These are phyloP conservation scores for Tringa solitaria DNA, from an alignment of 2,113 vertebrate genomes.

Conservation along the genomic window DNA sequence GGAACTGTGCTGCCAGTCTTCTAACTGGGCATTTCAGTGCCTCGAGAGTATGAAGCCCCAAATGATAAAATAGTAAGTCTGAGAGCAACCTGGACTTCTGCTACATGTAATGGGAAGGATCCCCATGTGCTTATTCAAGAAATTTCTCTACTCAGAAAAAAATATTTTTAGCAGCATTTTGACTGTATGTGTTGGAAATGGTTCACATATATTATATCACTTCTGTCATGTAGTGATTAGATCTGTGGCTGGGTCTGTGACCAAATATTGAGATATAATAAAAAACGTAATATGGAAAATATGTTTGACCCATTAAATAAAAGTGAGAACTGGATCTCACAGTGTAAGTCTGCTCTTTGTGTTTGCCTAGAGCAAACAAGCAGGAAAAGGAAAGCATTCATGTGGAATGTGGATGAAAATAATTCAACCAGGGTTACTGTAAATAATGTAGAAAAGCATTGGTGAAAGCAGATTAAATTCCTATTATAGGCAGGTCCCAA, in stretches of 20 bases:
- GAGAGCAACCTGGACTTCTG: neutral
- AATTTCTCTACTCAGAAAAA: neutral
- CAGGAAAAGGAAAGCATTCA: neutral
- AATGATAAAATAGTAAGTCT: neutral
- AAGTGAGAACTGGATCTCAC: neutral
- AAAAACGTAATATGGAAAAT: neutral
- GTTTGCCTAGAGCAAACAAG: conserved; percentile 21
- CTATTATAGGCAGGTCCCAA: neutral
- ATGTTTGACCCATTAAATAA: neutral
- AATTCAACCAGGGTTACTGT: conserved; percentile 8
- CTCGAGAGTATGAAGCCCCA: neutral
- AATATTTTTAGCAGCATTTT: neutral
- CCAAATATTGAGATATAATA: conserved; percentile 8
- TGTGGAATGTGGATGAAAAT: conserved; percentile 22
- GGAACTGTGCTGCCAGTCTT: neutral
- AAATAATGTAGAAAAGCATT: neutral
- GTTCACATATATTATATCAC: neutral
- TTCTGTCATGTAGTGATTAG: neutral
- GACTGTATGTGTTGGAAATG: neutral
- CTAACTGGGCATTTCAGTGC: neutral
- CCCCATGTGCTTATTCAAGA: neutral
- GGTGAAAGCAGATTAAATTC: neutral
- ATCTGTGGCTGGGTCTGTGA: neutral
- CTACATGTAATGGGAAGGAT: neutral
- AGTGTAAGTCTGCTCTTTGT: neutral